Conservation (phyloP, 2,113 vertebrate species). For the Nicator chloris region DNA sequence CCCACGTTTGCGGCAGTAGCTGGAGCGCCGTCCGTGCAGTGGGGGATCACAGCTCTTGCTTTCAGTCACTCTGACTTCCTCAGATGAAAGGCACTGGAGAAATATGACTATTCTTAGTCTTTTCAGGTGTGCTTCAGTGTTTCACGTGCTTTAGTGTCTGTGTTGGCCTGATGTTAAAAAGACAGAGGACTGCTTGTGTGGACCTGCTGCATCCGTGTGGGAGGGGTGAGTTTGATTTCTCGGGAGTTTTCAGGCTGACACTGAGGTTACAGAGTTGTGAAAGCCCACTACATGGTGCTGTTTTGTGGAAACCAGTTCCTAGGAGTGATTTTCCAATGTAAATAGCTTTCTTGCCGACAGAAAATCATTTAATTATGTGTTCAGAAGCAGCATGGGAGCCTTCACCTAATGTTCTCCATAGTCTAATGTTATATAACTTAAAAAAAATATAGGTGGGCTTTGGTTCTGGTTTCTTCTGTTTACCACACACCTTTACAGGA, state of each 20-base stretch:
- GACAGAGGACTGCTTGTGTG: background rate
- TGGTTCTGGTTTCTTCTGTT: background rate
- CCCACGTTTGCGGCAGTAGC: background rate
- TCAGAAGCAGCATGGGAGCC: background rate
- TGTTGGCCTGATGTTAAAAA: background rate
- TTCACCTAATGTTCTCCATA: background rate
- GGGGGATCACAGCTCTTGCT: accelerated
- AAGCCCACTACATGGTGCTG: background rate
- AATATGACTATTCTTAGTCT: background rate
- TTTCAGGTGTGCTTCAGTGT: background rate
- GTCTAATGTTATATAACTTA: background rate
- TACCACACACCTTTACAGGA: background rate
- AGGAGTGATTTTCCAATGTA: background rate
- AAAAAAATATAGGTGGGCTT: background rate
- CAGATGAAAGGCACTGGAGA: background rate
- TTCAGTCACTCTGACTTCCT: slow-evolving; percentile 7
- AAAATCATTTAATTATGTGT: background rate
- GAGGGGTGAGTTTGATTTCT: background rate
- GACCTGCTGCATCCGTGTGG: accelerated
- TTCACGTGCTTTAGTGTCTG: background rate
- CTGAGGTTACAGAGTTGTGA: background rate
- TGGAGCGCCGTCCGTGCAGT: background rate
- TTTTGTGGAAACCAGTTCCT: background rate
- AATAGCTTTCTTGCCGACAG: background rate
- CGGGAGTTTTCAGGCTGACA: background rate